These are phyloP conservation scores for Loriculus beryllinus DNA, from an alignment of 2,797 vertebrate species.

Conservation along the genomic window DNA sequence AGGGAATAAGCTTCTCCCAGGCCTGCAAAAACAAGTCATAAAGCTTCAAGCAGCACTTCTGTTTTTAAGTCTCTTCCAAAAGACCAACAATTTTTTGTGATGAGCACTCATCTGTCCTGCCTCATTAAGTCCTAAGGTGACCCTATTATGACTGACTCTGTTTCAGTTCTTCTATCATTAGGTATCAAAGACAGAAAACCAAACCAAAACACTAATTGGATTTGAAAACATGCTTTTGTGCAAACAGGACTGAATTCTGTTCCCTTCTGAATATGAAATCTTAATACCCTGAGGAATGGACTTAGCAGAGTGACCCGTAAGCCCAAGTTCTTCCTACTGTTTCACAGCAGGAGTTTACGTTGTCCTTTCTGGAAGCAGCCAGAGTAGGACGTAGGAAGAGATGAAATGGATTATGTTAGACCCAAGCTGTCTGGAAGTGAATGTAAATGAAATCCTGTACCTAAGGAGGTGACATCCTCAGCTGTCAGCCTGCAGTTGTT, in stretches of 20 bases:
- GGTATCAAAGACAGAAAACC: not conserved
- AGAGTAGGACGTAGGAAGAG: not conserved
- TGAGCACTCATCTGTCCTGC: not conserved
- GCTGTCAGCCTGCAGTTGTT: conserved; percentile 81
- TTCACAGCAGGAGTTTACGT: not conserved
- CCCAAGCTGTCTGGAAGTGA: not conserved
- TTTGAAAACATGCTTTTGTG: not conserved
- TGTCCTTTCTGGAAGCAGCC: not conserved
- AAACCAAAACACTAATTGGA: not conserved
- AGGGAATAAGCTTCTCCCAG: not conserved
- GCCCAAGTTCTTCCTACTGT: not conserved
- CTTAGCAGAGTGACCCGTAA: not conserved
- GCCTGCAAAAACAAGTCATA: not conserved
- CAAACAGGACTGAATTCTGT: not conserved
- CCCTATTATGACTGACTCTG: not conserved
- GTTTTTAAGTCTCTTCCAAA: not conserved
- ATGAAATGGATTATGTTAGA: not conserved
- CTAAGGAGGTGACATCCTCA: conserved; percentile 80
- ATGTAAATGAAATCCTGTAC: conserved; percentile 63
- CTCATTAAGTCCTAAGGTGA: not conserved
- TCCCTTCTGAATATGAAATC: not conserved
- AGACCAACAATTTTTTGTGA: not conserved
- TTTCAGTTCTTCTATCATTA: not conserved
- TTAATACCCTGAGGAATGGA: not conserved
- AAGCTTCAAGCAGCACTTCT: not conserved